Evolutionary conservation across 2,113 vertebrate genomes (phyloP), one percentile per base, ranked within the genome.

Genomic region (Centropristis striata): DNA sequence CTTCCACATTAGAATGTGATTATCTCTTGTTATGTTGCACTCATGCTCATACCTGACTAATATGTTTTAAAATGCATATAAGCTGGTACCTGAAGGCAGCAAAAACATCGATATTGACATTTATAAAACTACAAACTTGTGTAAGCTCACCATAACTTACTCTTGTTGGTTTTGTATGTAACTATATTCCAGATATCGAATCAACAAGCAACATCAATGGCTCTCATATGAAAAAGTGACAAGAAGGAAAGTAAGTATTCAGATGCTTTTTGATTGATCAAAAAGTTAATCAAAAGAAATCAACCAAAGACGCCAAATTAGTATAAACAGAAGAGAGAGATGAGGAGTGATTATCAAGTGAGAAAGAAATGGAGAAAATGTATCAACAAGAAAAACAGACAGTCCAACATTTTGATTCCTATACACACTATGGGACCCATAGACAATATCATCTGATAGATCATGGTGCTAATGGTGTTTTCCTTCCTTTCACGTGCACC

Each of bases 1-100:
- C 50, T 13, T 41, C 10, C 6, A 5, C 21, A 49, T 67, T 46
- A 41, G 10, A 39, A 10, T 74, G 53, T 57, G 58, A 71, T 79
- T 71, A 78, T 77, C 59, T 71, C 25, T 41, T 73, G 67, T 60
- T 23, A 63, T 84, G 57, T 49, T 74, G 14, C 71, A 65, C 42
- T 21, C 32, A 11, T 37, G 15, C 57, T 71, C n/a, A 14, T 20
- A 60, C 41, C 15, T 50, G 28, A 60, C 25, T 20, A 28, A 15
- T 28, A n/a, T 2, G n/a, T 23, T 65, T 36, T 36, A 54, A 76
- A 69, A 59, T 20, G 37, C 23, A 21, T 18, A 14, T 42, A n/a
- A 46, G 3, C 9, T 47, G 39, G 32, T 49, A 28, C 39, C 5
- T 23, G 9, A 71, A 76, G 37, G 18, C 60, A 53, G 11, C 27